Base-by-base conservation (phyloP, 2,888 invertebrate species). In the Hedya salicella region DNA sequence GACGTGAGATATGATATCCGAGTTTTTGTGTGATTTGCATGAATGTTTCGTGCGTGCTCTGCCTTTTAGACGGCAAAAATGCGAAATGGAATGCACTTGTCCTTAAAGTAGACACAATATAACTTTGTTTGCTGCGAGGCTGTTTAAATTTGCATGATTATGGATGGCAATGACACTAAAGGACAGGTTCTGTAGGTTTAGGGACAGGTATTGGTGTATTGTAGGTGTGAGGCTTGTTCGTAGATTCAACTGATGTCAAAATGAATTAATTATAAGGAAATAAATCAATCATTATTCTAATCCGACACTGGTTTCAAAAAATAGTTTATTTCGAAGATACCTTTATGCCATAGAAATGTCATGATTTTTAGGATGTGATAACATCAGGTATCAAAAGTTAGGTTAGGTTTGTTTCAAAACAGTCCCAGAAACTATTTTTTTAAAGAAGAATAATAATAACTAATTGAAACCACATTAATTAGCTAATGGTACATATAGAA, bases 41-140 rank as follows among this genome's bases (percentile, higher is more conserved):
- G 75, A 67, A 75, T 67, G 67, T 59, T 70, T 72, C 74, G 75
- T 75, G 75, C 72, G 68, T 63, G 75, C 73, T 56, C 40, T 30
- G 42, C 63, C 64, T 25, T n/a, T 39, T 40, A 48, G 30, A 63
- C 16, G 46, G 39, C 13, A 52, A 53, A 59, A 53, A 44, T 64
- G 14, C 19, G 25, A 46, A 13, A 42, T 39, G 36, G 50, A 48
- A 53, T 46, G 59, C 65, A 30, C 14, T 30, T 65, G 65, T 65
- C 60, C 57, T 59, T 64, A 44, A 21, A 50, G 32, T 57, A 44
- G 17, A 56, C 40, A 25, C 40, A 25, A 13, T 13, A 19, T 42
- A 32, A 25, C 16, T 46, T 36, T 42, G 54, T 13, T 46, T 6
- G 39, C 32, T 17, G 44, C 44, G 32, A 13, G 39, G 40, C 25